Evolutionary conservation across 92 coral and sea anemone species (phyloP), one percentile per base, ranked within the genome.

Genomic region (Palythoa heliodiscus): DNA sequence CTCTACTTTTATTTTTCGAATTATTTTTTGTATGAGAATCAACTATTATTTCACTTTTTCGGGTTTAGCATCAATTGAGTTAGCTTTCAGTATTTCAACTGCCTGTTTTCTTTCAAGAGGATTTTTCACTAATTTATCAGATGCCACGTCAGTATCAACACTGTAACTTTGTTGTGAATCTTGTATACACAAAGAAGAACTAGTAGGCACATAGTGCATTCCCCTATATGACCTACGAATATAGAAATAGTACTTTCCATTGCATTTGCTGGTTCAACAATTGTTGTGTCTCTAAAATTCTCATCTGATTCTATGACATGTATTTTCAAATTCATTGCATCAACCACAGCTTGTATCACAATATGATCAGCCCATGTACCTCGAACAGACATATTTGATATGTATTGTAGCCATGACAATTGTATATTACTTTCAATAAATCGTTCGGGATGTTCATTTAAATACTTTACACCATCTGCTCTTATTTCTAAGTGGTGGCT

Each of bases 131-230:
- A 60, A 60, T 60, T 60, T 60, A 17, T 60, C 67, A 60, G 67
- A 60, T 60, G 22, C 67, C 19, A n/a, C 19, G 67, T 60, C 1
- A 60, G 67, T 60, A 9, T 60, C 19, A 16, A n/a, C 19, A 60
- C 67, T 13, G 67, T 60, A 13, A 17, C 67, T 60, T 60, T 60
- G 67, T 60, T 60, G 67, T 60, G 67, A 60, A 60, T 60, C 19
- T 71, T 71, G 75, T 71, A 22, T 37, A 71, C 75, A 71, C 75
- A 71, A 71, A 71, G 75, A 35, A 71, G 75, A 71, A 71, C 75
- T 71, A 60, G 67, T 60, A 60, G 67, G 15, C 67, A 60, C 63
- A 60, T 16, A 60, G 67, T 60, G 67, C 67, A 60, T 60, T 60
- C 15, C 67, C 67, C 67, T 60, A 60, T 60, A n/a, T 60, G 67